Conservation (phyloP, 2,113 vertebrate genomes). For the Nycticebus coucang region DNA sequence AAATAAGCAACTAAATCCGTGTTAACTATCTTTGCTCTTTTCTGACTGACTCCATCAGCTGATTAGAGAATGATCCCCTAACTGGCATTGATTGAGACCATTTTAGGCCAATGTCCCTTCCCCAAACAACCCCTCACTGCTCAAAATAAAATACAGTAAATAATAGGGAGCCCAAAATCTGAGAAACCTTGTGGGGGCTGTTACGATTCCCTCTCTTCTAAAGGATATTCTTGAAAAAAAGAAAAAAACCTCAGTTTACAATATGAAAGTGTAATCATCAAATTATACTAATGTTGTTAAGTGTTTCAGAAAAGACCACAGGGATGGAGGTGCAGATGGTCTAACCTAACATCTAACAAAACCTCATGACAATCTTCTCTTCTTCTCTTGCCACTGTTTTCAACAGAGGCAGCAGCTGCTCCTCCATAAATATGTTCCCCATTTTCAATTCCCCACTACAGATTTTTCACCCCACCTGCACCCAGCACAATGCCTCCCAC, state of each 20-base stretch:
- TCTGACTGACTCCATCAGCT: neutral
- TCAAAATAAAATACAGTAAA: neutral
- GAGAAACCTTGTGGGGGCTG: neutral
- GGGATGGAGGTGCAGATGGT: neutral
- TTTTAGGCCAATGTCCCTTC: neutral
- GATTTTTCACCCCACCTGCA: neutral
- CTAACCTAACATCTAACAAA: neutral
- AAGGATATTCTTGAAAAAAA: neutral
- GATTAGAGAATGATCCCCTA: neutral
- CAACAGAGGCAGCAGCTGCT: neutral
- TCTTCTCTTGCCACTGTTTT: neutral
- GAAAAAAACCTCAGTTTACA: neutral
- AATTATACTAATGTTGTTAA: neutral
- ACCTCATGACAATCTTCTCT: neutral
- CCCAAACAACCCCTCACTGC: neutral
- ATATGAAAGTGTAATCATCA: neutral
- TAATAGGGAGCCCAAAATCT: neutral
- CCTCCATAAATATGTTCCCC: neutral
- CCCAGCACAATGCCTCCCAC: neutral
- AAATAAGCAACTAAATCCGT: neutral
- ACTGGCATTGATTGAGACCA: neutral
- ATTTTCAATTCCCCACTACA: neutral
- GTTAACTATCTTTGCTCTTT: neutral
- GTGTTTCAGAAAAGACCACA: conserved; percentile 24
- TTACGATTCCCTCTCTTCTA: neutral